Conservation (phyloP, 2,113 vertebrate genomes). For the Sturnus vulgaris region DNA sequence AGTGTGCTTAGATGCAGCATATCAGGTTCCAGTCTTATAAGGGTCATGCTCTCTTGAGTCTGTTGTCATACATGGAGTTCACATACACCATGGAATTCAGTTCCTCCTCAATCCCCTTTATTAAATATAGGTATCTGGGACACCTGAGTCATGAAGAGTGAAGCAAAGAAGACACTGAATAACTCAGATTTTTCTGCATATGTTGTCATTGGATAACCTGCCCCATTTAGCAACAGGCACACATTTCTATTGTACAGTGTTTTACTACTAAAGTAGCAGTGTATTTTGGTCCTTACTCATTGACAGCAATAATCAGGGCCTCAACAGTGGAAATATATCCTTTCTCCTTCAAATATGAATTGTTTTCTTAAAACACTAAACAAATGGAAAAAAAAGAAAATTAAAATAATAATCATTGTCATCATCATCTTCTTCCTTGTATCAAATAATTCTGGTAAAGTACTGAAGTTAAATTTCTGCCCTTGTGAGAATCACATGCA, state of each 20-base stretch:
- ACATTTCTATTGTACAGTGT: not conserved
- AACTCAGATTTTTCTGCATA: not conserved
- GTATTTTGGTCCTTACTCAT: not conserved
- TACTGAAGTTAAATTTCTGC: not conserved
- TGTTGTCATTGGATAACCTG: not conserved
- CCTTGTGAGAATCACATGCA: not conserved
- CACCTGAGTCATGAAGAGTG: not conserved
- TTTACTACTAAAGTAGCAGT: not conserved
- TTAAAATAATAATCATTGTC: too few species aligned
- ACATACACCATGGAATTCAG: not conserved
- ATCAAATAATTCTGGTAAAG: not conserved
- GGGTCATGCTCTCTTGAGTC: not conserved
- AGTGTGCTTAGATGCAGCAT: not conserved
- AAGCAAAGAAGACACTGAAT: not conserved
- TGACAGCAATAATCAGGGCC: not conserved
- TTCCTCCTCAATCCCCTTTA: not conserved
- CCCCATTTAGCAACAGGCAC: not conserved
- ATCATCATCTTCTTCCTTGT: not conserved
- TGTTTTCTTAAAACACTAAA: not conserved
- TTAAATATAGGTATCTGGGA: not conserved
- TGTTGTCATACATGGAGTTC: not conserved
- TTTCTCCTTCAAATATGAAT: not conserved
- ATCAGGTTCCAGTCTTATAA: not conserved
- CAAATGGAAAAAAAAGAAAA: not conserved
- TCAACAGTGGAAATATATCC: not conserved